These are phyloP conservation scores for Solen grandis DNA, from an alignment of 1,140 invertebrate species.

Conservation along the genomic window DNA sequence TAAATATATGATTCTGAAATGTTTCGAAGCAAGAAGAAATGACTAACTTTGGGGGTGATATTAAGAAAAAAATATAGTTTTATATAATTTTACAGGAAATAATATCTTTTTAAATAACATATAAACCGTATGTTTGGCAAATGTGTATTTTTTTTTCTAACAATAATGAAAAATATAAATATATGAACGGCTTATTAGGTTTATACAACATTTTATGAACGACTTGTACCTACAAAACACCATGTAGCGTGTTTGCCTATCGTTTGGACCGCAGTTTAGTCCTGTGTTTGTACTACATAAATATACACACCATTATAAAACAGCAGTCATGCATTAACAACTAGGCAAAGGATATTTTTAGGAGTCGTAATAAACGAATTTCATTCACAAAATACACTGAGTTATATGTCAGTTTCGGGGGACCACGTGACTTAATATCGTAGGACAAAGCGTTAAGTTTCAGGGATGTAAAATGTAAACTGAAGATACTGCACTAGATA, in stretches of 20 bases:
- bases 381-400: conserved; percentile 50
- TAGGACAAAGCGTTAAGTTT: too few relatives aligned
- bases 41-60: too few relatives aligned
- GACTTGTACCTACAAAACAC: not conserved
- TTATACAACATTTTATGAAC: not conserved
- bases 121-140: too few relatives aligned
- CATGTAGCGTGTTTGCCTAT: not conserved
- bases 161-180: too few relatives aligned
- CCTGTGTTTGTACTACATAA: not conserved
- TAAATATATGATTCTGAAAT: too few relatives aligned
- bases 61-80: too few relatives aligned
- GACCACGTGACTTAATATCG: not conserved
- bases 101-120: too few relatives aligned
- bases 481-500: not conserved
- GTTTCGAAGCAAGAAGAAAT: too few relatives aligned
- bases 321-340: not conserved
- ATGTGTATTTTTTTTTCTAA: too few relatives aligned
- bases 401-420: conserved; percentile 9
- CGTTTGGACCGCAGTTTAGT: not conserved
- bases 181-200: not conserved
- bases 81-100: too few relatives aligned
- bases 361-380: conserved; percentile 20
- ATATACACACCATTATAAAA: not conserved
- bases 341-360: too few relatives aligned
- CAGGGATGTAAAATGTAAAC: not conserved